Base-by-base conservation (phyloP, 2,888 invertebrate species). In the Lasius fuliginosus region DNA sequence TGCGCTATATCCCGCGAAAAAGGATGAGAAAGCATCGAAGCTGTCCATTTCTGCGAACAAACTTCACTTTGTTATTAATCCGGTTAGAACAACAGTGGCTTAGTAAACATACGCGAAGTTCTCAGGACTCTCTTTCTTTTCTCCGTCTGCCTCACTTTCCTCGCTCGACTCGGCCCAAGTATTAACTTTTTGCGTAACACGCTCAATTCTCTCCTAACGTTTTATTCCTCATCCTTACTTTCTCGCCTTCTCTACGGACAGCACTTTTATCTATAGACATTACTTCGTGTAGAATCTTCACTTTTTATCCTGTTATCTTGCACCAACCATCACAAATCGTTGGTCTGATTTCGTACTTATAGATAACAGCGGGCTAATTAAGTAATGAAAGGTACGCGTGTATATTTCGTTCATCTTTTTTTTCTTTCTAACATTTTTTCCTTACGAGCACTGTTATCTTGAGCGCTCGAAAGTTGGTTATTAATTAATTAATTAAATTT, bases 51-150 rank as follows among this genome's bases (percentile, higher is more conserved):
- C 86, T 82, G 82, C 65, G 81, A 86, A 90, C 87, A 60, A 88
- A 90, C 87, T 90, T 90, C 84, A 82, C 86, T 82, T 88, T 87
- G 87, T 87, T 91, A 92, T 92, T 92, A 92, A 92, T 92, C 89
- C 91, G 86, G 83, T 88, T 89, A 69, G 73, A 77, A 83, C 67
- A 65, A 83, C 56, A 73, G 65, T 81, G 83, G 82, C 88, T 90
- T 85, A 87, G 88, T 90, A 91, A 90, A 91, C 89, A 90, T 87
- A 89, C 87, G 89, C 85, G 76, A 83, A 74, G 74, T 81, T 81
- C 75, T 74, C 46, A 33, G 46, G 84, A 67, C 64, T 83, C 46
- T 53, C 46, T 30, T 82, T 60, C 81, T 53, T 83, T 49, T 68
- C 46, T 40, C 68, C n/a, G 56, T 68, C 69, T 1, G 46, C 40